Percentiles rank a stretch among this genome's conserved stretches.
Evolutionary conservation across 2,888 invertebrate genomes (phyloP).

Genomic region (Kuschelorhynchus macadamiae): DNA sequence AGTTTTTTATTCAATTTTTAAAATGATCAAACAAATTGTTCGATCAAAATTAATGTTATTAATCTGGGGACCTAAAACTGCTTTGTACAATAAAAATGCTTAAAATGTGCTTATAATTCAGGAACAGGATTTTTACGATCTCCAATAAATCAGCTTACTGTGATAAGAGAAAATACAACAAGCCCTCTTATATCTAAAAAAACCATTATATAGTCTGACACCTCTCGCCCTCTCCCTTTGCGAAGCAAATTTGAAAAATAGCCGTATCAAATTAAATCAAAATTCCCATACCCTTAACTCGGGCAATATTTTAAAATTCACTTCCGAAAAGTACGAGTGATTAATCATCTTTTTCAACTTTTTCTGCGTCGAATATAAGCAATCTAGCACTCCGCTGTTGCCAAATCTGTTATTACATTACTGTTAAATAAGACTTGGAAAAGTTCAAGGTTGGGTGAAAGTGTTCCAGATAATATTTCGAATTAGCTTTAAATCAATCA

Average conservation of each 20-base stretch:
- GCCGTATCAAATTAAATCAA: conserved; percentile 38
- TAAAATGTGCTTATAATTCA: no score
- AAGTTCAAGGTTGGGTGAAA: no score
- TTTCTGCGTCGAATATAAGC: neutral
- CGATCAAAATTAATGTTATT: neutral
- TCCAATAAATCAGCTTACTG: no score
- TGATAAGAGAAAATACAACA: neutral
- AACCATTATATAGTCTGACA: neutral
- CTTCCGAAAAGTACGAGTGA: conserved; percentile 31
- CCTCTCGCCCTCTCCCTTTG: neutral
- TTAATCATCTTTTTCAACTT: conserved; percentile 38
- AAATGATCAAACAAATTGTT: no score
- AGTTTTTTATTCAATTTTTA: no score
- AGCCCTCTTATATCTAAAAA: neutral
- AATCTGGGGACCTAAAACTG: neutral
- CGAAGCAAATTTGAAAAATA: conserved; percentile 26
- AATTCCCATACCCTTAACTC: conserved; percentile 15
- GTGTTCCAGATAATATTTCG: no score
- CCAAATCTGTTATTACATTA: no score
- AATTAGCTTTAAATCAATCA: no score
- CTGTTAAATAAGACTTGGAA: no score
- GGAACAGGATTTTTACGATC: no score
- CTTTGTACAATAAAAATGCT: neutral
- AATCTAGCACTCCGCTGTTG: conserved; percentile 11
- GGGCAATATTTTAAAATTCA: conserved; percentile 46